Evolutionary conservation across 2,888 invertebrate species (phyloP).

Genomic region (Drosophila acutilabella): DNA sequence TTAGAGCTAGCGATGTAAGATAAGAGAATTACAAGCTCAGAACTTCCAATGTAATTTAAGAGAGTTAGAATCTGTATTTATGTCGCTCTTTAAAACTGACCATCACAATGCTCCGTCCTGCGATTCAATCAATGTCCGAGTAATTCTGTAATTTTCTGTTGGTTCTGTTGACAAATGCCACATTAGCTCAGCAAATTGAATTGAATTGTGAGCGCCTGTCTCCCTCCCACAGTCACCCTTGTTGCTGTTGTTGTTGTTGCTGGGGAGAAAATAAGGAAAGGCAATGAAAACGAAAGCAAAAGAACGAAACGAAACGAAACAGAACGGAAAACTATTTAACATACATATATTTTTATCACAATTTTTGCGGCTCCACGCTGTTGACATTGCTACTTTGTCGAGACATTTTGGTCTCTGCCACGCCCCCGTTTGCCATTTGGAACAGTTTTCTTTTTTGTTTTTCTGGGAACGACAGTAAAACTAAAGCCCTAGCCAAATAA

Average conservation of each 20-base stretch:
- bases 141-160: constrained; percentile 80
- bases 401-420: constrained; percentile 29
- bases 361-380: constrained; percentile 71
- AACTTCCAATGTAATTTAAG: too few species aligned
- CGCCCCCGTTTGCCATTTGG: constrained; percentile 35
- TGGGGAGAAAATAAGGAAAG: constrained; percentile 9
- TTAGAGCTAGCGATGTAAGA: too few species aligned
- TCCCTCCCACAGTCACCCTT: neutral
- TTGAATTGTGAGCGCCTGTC: constrained; percentile 62
- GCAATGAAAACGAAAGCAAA: constrained; percentile 11
- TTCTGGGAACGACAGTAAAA: constrained; percentile 43
- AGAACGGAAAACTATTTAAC: constrained; percentile 65
- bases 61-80: too few species aligned
- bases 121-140: constrained; percentile 82
- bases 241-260: constrained; percentile 16
- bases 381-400: constrained; percentile 57
- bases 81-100: too few species aligned
- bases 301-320: constrained; percentile 1
- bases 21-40: too few species aligned
- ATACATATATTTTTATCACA: constrained; percentile 74
- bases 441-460: constrained; percentile 1
- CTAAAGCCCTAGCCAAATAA: constrained; percentile 63
- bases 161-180: constrained; percentile 78
- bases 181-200: constrained; percentile 80
- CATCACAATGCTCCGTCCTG: constrained; percentile 48